Evolutionary conservation across 1,140 invertebrate genomes (phyloP).

Genomic region (Teleopsis dalmanni): DNA sequence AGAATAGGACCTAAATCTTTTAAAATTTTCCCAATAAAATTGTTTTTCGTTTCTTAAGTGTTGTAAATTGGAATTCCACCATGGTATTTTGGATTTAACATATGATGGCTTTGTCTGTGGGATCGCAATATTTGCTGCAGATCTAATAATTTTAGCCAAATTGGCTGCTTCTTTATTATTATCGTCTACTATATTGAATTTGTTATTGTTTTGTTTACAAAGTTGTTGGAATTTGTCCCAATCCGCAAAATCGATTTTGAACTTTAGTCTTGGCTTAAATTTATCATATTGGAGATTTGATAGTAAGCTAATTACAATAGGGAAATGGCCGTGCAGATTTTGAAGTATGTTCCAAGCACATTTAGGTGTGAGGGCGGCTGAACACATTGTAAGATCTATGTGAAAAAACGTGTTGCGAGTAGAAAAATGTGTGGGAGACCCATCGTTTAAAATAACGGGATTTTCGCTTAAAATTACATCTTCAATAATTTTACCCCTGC

Average conservation of each 20-base stretch:
- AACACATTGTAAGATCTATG: slow-evolving; percentile 2
- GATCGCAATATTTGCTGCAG: background rate
- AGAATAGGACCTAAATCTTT: too few relatives aligned
- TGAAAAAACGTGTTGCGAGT: background rate
- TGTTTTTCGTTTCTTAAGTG: background rate
- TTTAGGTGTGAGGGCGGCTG: background rate
- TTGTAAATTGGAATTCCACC: background rate
- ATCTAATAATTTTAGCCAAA: background rate
- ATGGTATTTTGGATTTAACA: background rate
- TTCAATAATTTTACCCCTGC: slow-evolving; percentile 1
- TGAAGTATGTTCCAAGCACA: background rate
- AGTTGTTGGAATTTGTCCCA: background rate
- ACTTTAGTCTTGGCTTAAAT: background rate
- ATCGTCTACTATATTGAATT: background rate
- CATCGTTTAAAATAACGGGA: background rate
- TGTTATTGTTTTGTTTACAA: background rate
- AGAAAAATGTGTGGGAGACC: background rate
- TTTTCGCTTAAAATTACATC: background rate
- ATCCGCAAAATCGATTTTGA: background rate
- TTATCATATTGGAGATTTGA: background rate
- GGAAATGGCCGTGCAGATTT: background rate
- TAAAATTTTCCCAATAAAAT: background rate
- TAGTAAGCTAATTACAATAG: background rate
- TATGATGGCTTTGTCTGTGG: background rate
- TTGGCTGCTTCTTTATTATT: background rate